Base-by-base conservation (phyloP, 1,140 invertebrate genomes). In the Drosophila repletoides region DNA sequence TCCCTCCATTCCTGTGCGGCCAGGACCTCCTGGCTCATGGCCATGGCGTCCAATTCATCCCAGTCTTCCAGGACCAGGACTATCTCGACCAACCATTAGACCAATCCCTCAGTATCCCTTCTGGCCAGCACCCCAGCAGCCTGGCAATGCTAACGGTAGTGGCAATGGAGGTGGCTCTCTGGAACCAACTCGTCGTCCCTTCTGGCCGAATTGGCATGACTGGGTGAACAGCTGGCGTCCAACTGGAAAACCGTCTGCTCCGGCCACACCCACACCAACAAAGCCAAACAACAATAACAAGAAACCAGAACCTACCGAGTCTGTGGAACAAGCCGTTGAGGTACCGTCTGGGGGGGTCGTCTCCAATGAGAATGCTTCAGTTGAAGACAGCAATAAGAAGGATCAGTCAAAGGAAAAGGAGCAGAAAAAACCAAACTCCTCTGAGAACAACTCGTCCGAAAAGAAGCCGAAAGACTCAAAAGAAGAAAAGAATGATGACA, bases 341-440 rank as follows among this genome's bases (percentile, higher is more conserved):
- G 28, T 26, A 14, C 58, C 49, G 10, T 36, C 65, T 2, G 31
- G 22, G 40, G 59, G 29, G 12, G 26, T 49, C 7, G n/a, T 41
- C 14, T 68, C 73, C 6, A 83, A 64, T 15, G 81, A 89, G 45
- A 75, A 88, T 34, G 69, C 76, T 10, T 89, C 87, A 2, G 66
- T 74, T 3, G 87, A 89, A 52, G 56, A 88, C 5, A 75, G 21
- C 56, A 72, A 34, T 22, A 81, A 80, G 33, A 68, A 81, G 33
- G 77, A 83, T 28, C 77, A 76, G 33, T 72, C 76, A 22, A 75
- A 81, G 33, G 77, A 83, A 41, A 56, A 79, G 29, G 69, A 77
- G 15, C 51, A 67, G 3, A 76, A 72, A 33, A 81, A 83, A 24
- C 12, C 59, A 9, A 26, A 9, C 6, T 45, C 41, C 12, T 6